A percentile compares a stretch with the other conserved stretches of the same genome.
Conservation (phyloP, 2,888 invertebrate species). For the Ichneumoninae sp. region DNA sequence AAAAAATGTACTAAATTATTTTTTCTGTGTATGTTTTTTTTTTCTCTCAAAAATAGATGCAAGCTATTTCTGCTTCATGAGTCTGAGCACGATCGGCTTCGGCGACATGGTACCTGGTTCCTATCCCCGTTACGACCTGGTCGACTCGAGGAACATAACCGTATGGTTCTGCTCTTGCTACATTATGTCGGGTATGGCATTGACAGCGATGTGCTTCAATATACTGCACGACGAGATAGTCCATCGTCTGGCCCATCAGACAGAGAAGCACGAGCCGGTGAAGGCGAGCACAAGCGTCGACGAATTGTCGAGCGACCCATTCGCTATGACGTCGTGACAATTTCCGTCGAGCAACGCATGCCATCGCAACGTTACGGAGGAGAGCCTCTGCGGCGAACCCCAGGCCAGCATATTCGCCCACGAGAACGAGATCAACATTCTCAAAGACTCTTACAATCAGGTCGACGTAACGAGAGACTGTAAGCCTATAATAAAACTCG, state of each 20-base stretch:
- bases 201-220: conserved; percentile 96
- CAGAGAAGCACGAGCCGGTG: conserved; percentile 87
- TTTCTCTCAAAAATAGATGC: conserved; percentile 80
- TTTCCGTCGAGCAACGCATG: conserved; percentile 85
- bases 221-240: conserved; percentile 95
- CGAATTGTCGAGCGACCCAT: conserved; percentile 88
- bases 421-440: conserved; percentile 83
- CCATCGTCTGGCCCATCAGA: conserved; percentile 90
- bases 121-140: conserved; percentile 86
- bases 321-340: conserved; percentile 91
- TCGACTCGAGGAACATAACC: conserved; percentile 88
- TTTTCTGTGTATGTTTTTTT: not conserved
- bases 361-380: conserved; percentile 82
- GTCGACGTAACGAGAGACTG: conserved; percentile 83
- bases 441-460: conserved; percentile 83
- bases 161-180: conserved; percentile 96
- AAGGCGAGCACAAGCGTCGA: conserved; percentile 89
- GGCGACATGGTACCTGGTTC: conserved; percentile 93
- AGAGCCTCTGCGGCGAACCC: conserved; percentile 81
- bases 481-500: conserved; percentile 82
- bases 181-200: conserved; percentile 93
- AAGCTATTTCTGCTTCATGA: conserved; percentile 97
- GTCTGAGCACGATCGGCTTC: conserved; percentile 96
- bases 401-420: conserved; percentile 82
- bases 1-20: not conserved